phyloP scores from a whole-genome alignment of 2,113 vertebrate species.

The Dromiciops gliroides region DNA sequence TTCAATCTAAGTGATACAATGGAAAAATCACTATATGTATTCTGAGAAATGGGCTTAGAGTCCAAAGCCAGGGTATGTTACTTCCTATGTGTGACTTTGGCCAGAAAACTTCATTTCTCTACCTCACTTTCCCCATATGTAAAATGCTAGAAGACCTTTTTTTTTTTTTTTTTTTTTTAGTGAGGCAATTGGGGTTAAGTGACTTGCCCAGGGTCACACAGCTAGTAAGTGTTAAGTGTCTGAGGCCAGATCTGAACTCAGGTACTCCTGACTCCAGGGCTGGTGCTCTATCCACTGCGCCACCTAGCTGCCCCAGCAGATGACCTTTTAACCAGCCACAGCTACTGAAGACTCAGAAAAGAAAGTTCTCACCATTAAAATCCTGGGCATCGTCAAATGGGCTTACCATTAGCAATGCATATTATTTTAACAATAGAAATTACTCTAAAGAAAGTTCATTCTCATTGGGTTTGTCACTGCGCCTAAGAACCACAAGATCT shows the following conservation, averaged over 20 bases:
- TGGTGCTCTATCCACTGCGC: no score
- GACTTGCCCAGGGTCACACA: no score
- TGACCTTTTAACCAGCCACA: neutral
- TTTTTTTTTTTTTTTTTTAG: no score
- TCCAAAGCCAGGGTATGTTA: neutral
- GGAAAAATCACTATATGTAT: neutral
- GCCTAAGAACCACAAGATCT: neutral
- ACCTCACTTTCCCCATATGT: neutral
- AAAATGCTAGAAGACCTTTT: neutral
- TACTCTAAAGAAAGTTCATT: neutral
- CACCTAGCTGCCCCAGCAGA: no score
- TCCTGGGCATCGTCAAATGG: neutral
- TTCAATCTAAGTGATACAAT: neutral
- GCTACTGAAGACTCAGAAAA: neutral
- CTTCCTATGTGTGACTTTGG: neutral
- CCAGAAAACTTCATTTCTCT: neutral
- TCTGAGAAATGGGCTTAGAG: neutral
- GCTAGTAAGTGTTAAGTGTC: no score
- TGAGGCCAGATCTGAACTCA: no score
- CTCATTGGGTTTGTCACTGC: neutral
- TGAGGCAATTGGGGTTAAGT: no score
- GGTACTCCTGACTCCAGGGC: no score
- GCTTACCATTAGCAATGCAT: neutral
- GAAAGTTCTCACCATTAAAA: neutral
- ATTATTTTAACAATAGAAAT: neutral